Base-by-base conservation (phyloP, 2,797 vertebrate genomes). In the Hyperoplus lanceolatus region DNA sequence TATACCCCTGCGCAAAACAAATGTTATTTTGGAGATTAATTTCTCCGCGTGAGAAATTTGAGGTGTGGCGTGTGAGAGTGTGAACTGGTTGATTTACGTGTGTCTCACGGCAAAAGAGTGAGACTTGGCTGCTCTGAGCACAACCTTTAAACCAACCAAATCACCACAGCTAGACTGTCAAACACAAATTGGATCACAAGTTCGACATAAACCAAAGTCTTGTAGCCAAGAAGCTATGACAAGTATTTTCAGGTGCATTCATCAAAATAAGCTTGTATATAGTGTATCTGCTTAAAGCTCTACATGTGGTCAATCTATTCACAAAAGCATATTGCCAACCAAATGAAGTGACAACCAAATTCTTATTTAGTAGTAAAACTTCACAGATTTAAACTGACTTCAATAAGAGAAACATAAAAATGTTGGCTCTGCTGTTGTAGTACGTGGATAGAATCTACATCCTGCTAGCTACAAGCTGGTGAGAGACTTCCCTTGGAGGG, bases 341-440 rank as follows among this genome's bases (percentile, higher is more conserved):
- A 29, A 29, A 29, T 76, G 46, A 36, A 70, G 62, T 70, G 64
- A 64, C 41, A 68, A 75, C 48, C 53, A 59, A 70, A 81, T 79
- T 68, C 50, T 57, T 57, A 73, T 73, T 71, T 58, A 50, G 72
- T 43, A 46, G 55, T 78, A 72, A 78, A 84, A 81, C 41, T 21
- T 74, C 0, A 18, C 18, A 61, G 73, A 77, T 84, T 82, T 78
- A 70, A 75, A 70, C 4, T 46, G 62, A 48, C 45, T 71, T 79
- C 72, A 71, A 63, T 80, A 55, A 38, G 62, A 72, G 29, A 45
- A 46, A 45, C 50, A 77, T 80, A 66, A 74, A 80, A 75, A 70
- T 56, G 41, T 50, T 67, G 58, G 76, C 57, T 50, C 55, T 68
- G 62, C 45, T 46, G 50, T 56, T 62, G 59, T 66, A 56, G 64